Evolutionary conservation across 1,140 invertebrate species (phyloP), one percentile per base, ranked within the genome.

Genomic region (Scaptomyza graminum): DNA sequence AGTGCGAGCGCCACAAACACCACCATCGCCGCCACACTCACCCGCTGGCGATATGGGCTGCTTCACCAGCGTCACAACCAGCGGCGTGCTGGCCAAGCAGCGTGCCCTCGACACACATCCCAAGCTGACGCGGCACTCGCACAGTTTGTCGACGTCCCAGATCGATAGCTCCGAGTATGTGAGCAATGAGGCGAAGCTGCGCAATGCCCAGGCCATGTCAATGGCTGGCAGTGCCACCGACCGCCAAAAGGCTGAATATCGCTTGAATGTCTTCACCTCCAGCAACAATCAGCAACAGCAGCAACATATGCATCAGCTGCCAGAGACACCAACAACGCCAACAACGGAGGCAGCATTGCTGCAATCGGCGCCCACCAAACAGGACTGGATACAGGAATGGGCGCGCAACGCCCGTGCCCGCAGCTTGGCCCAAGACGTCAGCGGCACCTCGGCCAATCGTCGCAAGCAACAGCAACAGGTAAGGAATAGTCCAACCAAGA

Each of bases 101-200:
- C 79, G 79, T 6, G 79, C 79, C 0, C 55, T 91, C 25, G 88
- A 92, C 25, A 76, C 83, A 0, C 75, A 81, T 74, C 80, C 73
- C 69, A 92, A 84, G 70, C 76, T 80, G 60, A 80, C 76, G 11
- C 65, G 93, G 4, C 92, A 92, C 59, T 93, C 93, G 59, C 82
- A 87, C 44, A 94, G 94, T 65, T 77, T 95, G 70, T 94, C 94
- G 2, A 95, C 95, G 81, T 94, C 93, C 0, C 93, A 94, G 63
- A 93, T 94, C 43, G 93, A 94, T 59, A 92, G 93, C 65, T 94
- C 93, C 0, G 93, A 94, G 78, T 94, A 94, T 52, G 91, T 94
- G 6, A 91, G 88, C 67, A 91, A 91, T 52, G 90, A 91, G 74
- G 81, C 79, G 28, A 91, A 91, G 57, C 12, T 91, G 22, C 68